Evolutionary conservation across 1,140 invertebrate genomes (phyloP), one percentile per base, ranked within the genome.

Genomic region (Sitobion miscanthi): DNA sequence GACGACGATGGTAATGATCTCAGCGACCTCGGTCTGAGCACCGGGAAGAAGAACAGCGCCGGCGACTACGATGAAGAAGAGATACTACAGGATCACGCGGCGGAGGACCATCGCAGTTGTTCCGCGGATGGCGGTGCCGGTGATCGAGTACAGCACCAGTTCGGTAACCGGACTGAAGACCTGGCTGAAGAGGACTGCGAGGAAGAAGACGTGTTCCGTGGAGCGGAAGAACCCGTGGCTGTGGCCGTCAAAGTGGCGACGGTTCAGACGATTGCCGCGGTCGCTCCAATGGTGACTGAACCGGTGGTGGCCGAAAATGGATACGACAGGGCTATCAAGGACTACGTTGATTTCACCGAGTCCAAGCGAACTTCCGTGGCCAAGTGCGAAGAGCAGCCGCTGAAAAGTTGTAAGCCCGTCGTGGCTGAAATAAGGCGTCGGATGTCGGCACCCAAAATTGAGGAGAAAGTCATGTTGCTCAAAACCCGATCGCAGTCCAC

Each of bases 321-420:
- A 1, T 98, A 98, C 95, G 98, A 98, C 95, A 97, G 97, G 94
- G 97, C 97, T 93, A 98, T 98, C 94, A 97, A 98, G 94, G 97
- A 97, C 94, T 98, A 98, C 95, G 97, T 98, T 93, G 94, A 97
- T 97, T 93, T 96, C 96, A 86, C 96, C 95, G 94, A 97, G 95
- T 94, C 95, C 95, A 94, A 94, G 49, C 94, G 94, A 57, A 94
- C 94, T 21, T 92, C 91, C 30, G 30, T 49, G 25, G 54, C 20
- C 17, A 54, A 93, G 35, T 88, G 94, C 94, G 95, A 94, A 20
- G 54, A 89, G n/a, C 42, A 90, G 38, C 49, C 47, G 85, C 14
- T 6, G 17, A 21, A 25, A 2, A 4, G 30, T 8, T 45, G 89
- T 21, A 94, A 94, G 95, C 94, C 94, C 94, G 47, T 89, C 11